These are phyloP conservation scores for Lithosia quadra DNA, from an alignment of 2,888 invertebrate genomes.

Conservation along the genomic window DNA sequence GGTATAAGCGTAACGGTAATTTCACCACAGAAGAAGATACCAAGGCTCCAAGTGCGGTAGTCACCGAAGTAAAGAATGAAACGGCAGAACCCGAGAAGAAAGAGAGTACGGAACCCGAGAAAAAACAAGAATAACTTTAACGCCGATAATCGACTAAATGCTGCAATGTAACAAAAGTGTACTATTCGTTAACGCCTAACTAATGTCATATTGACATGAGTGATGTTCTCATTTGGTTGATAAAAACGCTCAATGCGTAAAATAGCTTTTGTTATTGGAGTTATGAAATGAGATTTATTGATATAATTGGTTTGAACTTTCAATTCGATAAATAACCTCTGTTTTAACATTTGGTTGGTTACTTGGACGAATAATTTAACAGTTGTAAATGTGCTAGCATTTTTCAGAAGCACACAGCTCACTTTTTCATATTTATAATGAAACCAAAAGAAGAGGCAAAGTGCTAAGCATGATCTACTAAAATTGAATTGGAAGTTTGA, in stretches of 20 bases:
- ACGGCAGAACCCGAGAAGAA: constrained; percentile 28
- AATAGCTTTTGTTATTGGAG: constrained; percentile 9
- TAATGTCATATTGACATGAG: constrained; percentile 42
- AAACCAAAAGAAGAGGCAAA: constrained; percentile 43
- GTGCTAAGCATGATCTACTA: constrained; percentile 11
- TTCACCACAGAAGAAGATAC: constrained; percentile 40
- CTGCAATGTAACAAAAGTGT: constrained; percentile 27
- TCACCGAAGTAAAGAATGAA: constrained; percentile 45
- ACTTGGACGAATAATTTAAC: not conserved
- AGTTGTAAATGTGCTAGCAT: not conserved
- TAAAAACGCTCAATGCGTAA: constrained; percentile 17
- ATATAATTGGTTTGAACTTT: constrained; percentile 48
- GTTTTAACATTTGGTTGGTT: not conserved
- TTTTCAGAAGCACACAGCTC: constrained; percentile 27
- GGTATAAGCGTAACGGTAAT: constrained; percentile 80
- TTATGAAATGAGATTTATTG: constrained; percentile 20
- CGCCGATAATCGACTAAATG: constrained; percentile 28
- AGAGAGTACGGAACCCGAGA: constrained; percentile 29
- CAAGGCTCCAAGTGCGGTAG: constrained; percentile 42
- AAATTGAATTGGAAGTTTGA: constrained; percentile 51
- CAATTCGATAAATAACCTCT: constrained; percentile 38
- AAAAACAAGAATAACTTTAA: constrained; percentile 53
- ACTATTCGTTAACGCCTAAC: constrained; percentile 18
- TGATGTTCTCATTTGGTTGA: constrained; percentile 21
- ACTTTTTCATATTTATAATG: constrained; percentile 42